These are phyloP conservation scores for Apis mellifera DNA, from an alignment of 1,140 invertebrate species.

Conservation along the genomic window DNA sequence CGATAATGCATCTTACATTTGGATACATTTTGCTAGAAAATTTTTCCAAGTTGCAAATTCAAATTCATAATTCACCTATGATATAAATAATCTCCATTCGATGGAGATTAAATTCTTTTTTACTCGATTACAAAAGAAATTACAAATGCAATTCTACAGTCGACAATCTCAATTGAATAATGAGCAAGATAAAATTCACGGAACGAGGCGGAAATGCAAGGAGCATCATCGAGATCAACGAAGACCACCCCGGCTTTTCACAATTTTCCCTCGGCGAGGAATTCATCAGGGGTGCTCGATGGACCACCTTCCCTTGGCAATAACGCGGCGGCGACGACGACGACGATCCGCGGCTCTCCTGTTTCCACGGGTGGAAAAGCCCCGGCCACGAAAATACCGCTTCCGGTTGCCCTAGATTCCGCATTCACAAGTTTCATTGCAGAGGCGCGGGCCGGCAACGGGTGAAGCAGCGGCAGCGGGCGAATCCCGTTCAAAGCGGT, in stretches of 20 bases:
- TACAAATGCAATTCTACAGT: too few species aligned
- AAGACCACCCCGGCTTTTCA: background rate
- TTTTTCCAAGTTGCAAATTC: too few species aligned
- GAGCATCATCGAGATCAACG: background rate
- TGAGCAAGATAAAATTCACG: too few species aligned
- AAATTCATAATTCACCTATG: too few species aligned
- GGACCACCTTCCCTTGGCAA: slow-evolving; percentile 41
- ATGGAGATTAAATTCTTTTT: too few species aligned
- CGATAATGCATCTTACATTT: too few species aligned
- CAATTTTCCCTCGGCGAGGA: background rate
- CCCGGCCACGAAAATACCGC: slow-evolving; percentile 65
- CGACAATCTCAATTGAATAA: too few species aligned
- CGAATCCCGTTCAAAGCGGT: slow-evolving; percentile 67
- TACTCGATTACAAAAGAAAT: too few species aligned
- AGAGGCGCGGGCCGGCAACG: slow-evolving; percentile 16
- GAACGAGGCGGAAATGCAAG: background rate
- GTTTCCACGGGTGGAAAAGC: slow-evolving; percentile 56
- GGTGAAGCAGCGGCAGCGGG: background rate
- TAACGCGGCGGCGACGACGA: too few species aligned
- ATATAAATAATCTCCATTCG: too few species aligned
- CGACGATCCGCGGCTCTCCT: slow-evolving; percentile 38
- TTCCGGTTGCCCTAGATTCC: slow-evolving; percentile 69
- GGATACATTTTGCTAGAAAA: too few species aligned
- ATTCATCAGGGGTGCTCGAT: background rate
- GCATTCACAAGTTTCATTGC: slow-evolving; percentile 59